phyloP scores from a whole-genome alignment of 2,113 vertebrate genomes.

The Peromyscus polionotus region DNA sequence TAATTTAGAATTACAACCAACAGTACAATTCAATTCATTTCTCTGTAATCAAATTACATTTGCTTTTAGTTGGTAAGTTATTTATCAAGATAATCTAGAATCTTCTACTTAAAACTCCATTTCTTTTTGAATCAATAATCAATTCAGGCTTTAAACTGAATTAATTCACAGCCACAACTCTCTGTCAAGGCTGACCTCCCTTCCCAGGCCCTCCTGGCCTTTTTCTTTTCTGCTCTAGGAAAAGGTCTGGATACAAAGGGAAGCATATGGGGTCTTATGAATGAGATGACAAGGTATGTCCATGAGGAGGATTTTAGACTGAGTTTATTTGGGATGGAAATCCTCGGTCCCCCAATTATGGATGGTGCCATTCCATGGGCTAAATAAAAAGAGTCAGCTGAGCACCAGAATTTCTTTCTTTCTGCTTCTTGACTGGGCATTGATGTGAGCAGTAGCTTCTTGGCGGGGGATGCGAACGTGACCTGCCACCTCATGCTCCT shows the following conservation, averaged over 20 bases:
- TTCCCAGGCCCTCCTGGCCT: background rate
- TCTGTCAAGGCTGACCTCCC: background rate
- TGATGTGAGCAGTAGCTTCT: background rate
- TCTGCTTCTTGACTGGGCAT: background rate
- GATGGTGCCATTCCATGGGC: background rate
- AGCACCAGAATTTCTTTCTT: background rate
- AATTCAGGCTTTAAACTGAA: background rate
- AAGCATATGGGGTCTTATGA: fast-evolving
- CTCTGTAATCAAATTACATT: constrained; percentile 38
- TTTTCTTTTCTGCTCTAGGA: background rate
- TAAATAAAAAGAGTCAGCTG: background rate
- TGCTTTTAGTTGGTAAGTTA: background rate
- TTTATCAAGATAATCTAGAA: constrained; percentile 33
- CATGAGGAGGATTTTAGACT: background rate
- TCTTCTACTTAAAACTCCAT: constrained; percentile 42
- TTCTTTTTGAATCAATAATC: constrained; percentile 22
- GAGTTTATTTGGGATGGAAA: background rate
- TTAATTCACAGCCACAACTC: constrained; percentile 35
- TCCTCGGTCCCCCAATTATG: background rate
- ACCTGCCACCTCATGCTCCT: background rate
- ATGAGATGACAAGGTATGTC: background rate
- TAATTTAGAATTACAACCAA: background rate
- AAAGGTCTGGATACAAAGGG: background rate
- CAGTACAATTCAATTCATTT: constrained; percentile 6
- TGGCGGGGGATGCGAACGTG: background rate